phyloP scores from a whole-genome alignment of 2,113 vertebrate genomes.

The Sphyrna mokarran region DNA sequence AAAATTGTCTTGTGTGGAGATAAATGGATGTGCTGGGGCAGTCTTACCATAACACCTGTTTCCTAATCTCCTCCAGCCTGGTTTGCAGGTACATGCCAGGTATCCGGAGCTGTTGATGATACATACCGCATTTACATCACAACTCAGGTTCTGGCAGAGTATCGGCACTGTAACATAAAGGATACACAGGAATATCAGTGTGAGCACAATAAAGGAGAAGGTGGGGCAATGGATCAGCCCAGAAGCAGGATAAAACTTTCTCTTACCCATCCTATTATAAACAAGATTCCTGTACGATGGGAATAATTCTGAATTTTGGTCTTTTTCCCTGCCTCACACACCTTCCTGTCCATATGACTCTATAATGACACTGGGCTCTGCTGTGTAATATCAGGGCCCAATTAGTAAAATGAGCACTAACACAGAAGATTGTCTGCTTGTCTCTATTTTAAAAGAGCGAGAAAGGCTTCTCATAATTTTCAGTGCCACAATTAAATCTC shows the following conservation, averaged over 20 bases:
- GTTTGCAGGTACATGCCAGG: slow-evolving; percentile 18
- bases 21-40: neutral
- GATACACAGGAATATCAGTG: neutral
- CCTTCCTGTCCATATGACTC: too few relatives aligned
- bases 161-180: neutral
- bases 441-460: too few relatives aligned
- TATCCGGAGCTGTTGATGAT: neutral
- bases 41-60: slow-evolving; percentile 13
- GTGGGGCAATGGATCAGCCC: neutral
- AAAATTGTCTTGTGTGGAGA: neutral
- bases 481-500: too few relatives aligned
- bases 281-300: neutral
- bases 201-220: too few relatives aligned
- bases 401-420: too few relatives aligned
- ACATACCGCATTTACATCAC: slow-evolving; percentile 26
- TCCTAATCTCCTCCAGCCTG: slow-evolving; percentile 31
- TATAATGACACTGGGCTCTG: too few relatives aligned
- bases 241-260: neutral
- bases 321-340: too few relatives aligned
- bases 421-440: too few relatives aligned
- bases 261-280: neutral
- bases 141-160: slow-evolving; percentile 9
- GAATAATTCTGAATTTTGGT: neutral
- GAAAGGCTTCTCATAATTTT: too few relatives aligned
- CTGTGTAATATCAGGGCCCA: too few relatives aligned